Conservation (phyloP, 1,140 invertebrate species). For the Muscidifurax raptorellus region DNA sequence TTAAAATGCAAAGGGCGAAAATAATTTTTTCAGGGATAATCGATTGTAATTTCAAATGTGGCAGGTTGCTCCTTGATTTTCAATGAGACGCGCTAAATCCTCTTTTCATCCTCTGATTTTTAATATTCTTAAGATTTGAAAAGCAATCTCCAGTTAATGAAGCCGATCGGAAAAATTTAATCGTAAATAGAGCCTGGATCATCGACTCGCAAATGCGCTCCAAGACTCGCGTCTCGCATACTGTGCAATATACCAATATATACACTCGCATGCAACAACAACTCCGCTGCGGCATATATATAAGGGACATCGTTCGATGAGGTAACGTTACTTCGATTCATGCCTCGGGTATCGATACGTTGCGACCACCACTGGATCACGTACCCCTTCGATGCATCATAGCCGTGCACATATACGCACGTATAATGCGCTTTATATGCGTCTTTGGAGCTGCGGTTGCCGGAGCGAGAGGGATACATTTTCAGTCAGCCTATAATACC, state of each 20-base stretch:
- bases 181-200: background rate
- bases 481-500: background rate
- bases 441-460: background rate
- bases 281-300: background rate
- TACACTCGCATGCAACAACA: background rate
- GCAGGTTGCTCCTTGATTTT: background rate
- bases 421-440: background rate
- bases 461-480: background rate
- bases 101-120: background rate
- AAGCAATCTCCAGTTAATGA: too few relatives aligned
- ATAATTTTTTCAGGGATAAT: background rate
- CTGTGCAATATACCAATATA: background rate
- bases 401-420: background rate
- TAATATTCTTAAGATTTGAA: background rate
- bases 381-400: constrained; percentile 18
- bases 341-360: constrained; percentile 14
- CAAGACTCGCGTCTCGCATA: background rate
- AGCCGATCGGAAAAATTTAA: too few relatives aligned
- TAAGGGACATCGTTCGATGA: background rate
- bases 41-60: background rate
- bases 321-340: background rate
- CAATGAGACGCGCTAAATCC: background rate
- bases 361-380: constrained; percentile 12
- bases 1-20: background rate
- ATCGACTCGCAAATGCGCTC: background rate